Evolutionary conservation across 2,113 vertebrate genomes (phyloP), one percentile per base, ranked within the genome.

Genomic region (Cepphus grylle): DNA sequence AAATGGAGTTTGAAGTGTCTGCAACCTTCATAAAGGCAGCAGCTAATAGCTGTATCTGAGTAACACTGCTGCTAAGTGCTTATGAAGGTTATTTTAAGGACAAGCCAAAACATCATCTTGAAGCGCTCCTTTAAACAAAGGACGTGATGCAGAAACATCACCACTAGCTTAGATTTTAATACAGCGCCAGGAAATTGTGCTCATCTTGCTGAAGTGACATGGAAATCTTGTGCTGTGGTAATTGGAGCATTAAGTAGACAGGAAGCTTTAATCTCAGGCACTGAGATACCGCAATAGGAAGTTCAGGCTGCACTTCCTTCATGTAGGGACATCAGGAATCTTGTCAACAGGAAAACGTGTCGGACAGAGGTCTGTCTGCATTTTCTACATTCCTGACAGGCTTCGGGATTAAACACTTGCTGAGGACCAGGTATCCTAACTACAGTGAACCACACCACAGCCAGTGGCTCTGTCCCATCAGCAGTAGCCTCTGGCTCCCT

Each of bases 31-130:
- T 18, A 81, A 53, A 43, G 70, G 70, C 65, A 84, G 77, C 85
- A 38, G 59, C n/a, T n/a, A 6, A 12, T 4, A 25, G 32, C 7
- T 34, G 3, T 0, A n/a, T 16, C 58, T 45, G 15, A 6, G 45
- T 9, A 56, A 11, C 0, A 16, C 23, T 56, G 56, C 52, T 36
- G 53, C 11, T 1, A 7, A 65, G 30, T 11, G 49, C 23, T 36
- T 2, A 15, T 9, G 30, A 66, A 53, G 61, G 26, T 26, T 19
- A 4, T 70, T 93, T 56, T 45, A 72, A 53, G 58, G n/a, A 47
- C 45, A 81, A 45, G 43, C 18, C 47, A 26, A 63, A 81, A 4
- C 9, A 34, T 15, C 43, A 29, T 4, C 50, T 13, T 7, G 47
- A 53, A 73, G n/a, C 23, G 38, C 38, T 90, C 49, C 3, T 53